phyloP scores from a whole-genome alignment of 2,888 invertebrate species.

The Branchellion lobata region DNA sequence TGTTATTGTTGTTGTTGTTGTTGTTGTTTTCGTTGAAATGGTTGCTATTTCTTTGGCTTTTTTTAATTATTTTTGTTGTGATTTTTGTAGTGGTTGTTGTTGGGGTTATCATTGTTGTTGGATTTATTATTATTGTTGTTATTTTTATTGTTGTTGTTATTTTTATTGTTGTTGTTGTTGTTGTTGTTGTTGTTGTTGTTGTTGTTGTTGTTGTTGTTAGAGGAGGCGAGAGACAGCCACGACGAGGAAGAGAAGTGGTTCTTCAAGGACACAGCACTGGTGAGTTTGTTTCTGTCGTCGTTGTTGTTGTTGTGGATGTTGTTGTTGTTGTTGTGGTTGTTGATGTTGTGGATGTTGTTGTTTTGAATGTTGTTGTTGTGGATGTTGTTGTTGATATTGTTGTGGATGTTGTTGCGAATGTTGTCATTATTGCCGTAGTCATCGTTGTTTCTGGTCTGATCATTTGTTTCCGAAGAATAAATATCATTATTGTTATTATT shows the following conservation, averaged over 20 bases:
- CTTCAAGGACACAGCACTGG: conserved; percentile 30
- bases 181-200: neutral
- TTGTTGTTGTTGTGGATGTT: neutral
- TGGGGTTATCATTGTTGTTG: neutral
- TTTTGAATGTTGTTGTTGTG: neutral
- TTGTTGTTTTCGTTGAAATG: neutral
- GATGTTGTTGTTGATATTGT: conserved; percentile 6
- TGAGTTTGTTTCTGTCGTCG: neutral
- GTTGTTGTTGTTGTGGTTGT: neutral
- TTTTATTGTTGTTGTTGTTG: neutral
- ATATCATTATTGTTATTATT: too few species aligned
- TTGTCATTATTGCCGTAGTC: neutral
- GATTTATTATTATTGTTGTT: too few species aligned
- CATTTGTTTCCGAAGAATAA: too few species aligned
- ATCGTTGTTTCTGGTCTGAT: neutral
- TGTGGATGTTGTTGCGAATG: neutral
- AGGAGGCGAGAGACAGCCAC: conserved; percentile 24
- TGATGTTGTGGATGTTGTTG: neutral
- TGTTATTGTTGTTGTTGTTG: neutral
- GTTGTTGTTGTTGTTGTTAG: neutral
- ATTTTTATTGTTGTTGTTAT: neutral
- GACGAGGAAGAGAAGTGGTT: conserved; percentile 41
- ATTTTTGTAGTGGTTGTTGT: neutral
- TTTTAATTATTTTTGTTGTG: neutral
- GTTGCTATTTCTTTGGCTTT: too few species aligned